phyloP scores from a whole-genome alignment of 2,888 invertebrate genomes.

The Candidula unifasciata region DNA sequence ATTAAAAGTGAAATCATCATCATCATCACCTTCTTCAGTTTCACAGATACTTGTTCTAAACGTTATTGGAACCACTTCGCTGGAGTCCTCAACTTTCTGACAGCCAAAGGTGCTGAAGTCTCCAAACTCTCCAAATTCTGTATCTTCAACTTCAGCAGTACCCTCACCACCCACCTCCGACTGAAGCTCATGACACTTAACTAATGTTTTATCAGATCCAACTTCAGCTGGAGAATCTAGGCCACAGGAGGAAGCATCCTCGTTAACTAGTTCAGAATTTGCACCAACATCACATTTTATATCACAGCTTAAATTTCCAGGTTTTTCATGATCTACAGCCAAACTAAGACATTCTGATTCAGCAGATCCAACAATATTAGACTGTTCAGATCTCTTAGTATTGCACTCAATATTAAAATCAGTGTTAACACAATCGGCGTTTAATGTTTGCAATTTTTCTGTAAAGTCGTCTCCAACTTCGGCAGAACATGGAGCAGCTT shows the following conservation, averaged over 20 bases:
- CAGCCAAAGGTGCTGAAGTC: neutral
- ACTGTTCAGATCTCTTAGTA: neutral
- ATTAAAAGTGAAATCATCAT: slow-evolving; percentile 12
- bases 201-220: neutral
- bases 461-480: too few species aligned
- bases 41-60: slow-evolving; percentile 46
- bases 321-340: neutral
- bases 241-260: neutral
- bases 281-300: neutral
- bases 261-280: too few species aligned
- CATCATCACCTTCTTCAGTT: slow-evolving; percentile 11
- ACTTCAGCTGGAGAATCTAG: neutral
- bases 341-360: neutral
- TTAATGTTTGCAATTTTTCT: neutral
- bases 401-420: neutral
- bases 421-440: neutral
- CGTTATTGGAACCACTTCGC: slow-evolving; percentile 43
- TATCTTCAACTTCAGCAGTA: neutral
- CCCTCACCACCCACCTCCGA: neutral
- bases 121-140: slow-evolving; percentile 38
- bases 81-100: slow-evolving; percentile 5
- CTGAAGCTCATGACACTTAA: neutral
- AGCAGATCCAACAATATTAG: neutral
- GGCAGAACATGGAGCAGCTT: neutral
- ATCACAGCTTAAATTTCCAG: neutral